phyloP scores from a whole-genome alignment of 2,113 vertebrate species.

The Solea senegalensis region DNA sequence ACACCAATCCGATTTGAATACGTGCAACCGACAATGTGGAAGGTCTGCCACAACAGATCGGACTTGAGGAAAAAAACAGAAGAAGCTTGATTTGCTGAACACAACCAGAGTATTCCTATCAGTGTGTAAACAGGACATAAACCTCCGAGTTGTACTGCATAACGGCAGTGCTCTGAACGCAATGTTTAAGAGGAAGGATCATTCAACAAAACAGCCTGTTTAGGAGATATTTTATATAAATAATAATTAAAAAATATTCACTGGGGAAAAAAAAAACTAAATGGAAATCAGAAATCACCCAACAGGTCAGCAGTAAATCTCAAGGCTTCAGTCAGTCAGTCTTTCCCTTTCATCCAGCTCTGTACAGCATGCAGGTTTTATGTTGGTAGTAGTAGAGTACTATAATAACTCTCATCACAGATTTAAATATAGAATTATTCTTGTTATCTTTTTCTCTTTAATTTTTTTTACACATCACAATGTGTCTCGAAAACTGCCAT shows the following conservation, averaged over 20 bases:
- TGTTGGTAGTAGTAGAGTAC: constrained; percentile 56
- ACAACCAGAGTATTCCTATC: not conserved
- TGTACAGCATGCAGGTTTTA: constrained; percentile 78
- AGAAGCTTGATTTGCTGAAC: no score
- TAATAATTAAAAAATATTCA: constrained; percentile 85
- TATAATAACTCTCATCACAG: constrained; percentile 62
- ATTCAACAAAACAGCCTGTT: constrained; percentile 69
- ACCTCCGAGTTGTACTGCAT: constrained; percentile 25
- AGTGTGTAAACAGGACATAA: not conserved
- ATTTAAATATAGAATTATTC: constrained; percentile 77
- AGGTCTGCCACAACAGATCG: no score
- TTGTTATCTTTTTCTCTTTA: constrained; percentile 54
- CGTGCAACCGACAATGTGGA: no score
- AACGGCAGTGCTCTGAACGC: constrained; percentile 33
- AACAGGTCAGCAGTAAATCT: constrained; percentile 55
- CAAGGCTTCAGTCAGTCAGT: constrained; percentile 58
- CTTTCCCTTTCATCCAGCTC: constrained; percentile 65
- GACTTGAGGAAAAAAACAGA: no score
- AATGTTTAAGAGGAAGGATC: constrained; percentile 56
- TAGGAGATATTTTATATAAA: constrained; percentile 85
- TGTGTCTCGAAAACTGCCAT: constrained; percentile 76
- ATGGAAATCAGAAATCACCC: constrained; percentile 58
- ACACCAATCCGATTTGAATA: no score
- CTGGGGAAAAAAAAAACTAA: constrained; percentile 61
- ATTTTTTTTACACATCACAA: constrained; percentile 72